These are phyloP conservation scores for Pogonophryne albipinna DNA, from an alignment of 2,797 vertebrate species.

Conservation along the genomic window DNA sequence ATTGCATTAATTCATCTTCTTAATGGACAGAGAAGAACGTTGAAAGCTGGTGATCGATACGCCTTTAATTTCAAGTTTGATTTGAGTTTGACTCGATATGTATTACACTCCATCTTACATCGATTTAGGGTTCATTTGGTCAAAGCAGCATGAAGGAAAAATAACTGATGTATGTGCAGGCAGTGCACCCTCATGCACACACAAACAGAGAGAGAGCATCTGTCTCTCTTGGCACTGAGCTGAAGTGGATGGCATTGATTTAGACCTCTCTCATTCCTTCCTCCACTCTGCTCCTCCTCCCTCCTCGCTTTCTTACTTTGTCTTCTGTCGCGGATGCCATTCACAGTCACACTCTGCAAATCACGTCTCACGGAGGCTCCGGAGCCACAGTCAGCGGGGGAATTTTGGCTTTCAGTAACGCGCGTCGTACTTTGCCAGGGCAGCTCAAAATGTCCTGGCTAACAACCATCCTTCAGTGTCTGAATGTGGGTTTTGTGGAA, in stretches of 20 bases:
- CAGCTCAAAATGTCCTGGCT: constrained; percentile 69
- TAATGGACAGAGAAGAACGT: constrained; percentile 28
- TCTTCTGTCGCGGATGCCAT: constrained; percentile 56
- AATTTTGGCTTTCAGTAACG: constrained; percentile 57
- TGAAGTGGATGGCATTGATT: constrained; percentile 76
- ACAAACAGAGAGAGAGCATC: constrained; percentile 68
- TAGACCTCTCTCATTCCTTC: constrained; percentile 72
- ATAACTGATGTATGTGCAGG: constrained; percentile 58
- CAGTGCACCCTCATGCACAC: constrained; percentile 27
- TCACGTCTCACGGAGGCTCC: constrained; percentile 56
- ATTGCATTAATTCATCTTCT: constrained; percentile 13
- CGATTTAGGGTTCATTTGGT: constrained; percentile 60
- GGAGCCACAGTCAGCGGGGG: constrained; percentile 49
- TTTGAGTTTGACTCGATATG: constrained; percentile 35
- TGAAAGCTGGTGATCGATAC: constrained; percentile 36
- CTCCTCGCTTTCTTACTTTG: constrained; percentile 59
- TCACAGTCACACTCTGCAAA: constrained; percentile 64
- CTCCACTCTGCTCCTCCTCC: constrained; percentile 59
- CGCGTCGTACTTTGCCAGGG: constrained; percentile 50
- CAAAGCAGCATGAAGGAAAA: constrained; percentile 55
- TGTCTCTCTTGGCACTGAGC: constrained; percentile 74
- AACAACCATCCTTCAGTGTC: constrained; percentile 62
- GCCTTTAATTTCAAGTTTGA: constrained; percentile 50
- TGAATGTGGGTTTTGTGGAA: constrained; percentile 65
- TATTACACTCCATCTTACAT: constrained; percentile 32